Evolutionary conservation across 2,113 vertebrate genomes (phyloP).

Genomic region (Sturnira hondurensis): DNA sequence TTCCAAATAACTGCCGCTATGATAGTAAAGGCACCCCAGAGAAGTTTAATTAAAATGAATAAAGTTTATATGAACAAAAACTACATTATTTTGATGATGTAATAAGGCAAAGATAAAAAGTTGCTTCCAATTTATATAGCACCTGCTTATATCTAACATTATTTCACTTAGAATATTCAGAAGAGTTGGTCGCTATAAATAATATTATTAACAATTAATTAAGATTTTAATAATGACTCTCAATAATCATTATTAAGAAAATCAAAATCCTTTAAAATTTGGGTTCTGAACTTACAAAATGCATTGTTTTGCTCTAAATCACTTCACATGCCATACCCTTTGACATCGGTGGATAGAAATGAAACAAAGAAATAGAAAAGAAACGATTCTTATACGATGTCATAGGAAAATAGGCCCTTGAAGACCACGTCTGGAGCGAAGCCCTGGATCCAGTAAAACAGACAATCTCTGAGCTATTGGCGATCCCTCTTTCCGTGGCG

Average conservation of each 20-base stretch:
- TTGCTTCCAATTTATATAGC: neutral
- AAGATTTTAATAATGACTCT: neutral
- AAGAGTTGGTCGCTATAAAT: neutral
- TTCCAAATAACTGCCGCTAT: neutral
- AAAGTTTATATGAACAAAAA: neutral
- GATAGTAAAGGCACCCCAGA: neutral
- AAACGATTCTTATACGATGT: neutral
- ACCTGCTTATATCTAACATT: neutral
- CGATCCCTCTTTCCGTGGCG: neutral
- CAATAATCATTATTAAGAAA: neutral
- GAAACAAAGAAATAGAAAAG: neutral
- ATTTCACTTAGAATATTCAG: neutral
- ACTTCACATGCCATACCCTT: neutral
- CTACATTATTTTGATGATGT: neutral
- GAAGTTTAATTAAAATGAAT: neutral
- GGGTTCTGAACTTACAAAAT: neutral
- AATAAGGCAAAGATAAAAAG: neutral
- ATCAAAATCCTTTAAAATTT: neutral
- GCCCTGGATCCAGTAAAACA: neutral
- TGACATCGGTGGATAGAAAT: neutral
- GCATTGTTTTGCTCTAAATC: neutral
- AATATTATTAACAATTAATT: neutral
- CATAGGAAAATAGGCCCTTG: neutral
- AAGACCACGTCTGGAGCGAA: neutral
- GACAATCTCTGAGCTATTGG: neutral